These are phyloP conservation scores for Xanthia icteritia DNA, from an alignment of 2,888 invertebrate genomes.

Conservation along the genomic window DNA sequence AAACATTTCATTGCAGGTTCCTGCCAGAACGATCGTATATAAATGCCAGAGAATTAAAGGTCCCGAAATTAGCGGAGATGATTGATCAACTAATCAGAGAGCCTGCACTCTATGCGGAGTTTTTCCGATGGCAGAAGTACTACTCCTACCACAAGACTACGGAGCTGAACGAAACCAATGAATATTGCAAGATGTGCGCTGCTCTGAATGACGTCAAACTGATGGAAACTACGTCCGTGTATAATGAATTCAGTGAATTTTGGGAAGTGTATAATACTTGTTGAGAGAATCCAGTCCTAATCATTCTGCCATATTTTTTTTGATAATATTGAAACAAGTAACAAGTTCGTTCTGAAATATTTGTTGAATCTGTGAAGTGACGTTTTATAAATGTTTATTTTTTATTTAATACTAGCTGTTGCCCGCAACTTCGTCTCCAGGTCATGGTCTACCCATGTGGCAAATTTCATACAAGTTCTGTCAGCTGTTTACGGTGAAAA, in stretches of 20 bases:
- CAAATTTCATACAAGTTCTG: too few species aligned
- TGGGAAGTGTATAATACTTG: conserved; percentile 74
- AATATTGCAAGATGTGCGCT: conserved; percentile 82
- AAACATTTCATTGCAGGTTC: conserved; percentile 74
- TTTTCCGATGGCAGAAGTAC: conserved; percentile 83
- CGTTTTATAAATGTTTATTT: background rate
- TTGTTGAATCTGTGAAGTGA: background rate
- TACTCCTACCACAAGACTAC: conserved; percentile 77
- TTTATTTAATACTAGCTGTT: background rate
- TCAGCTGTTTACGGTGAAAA: too few species aligned
- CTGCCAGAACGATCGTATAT: conserved; percentile 84
- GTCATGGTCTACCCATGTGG: too few species aligned
- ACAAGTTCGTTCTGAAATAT: background rate
- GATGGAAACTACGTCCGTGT: conserved; percentile 71
- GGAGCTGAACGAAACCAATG: conserved; percentile 78
- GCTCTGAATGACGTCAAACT: conserved; percentile 76
- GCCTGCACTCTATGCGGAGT: conserved; percentile 77
- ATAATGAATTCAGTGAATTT: conserved; percentile 78
- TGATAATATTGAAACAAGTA: background rate
- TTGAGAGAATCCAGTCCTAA: conserved; percentile 1
- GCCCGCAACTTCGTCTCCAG: too few species aligned
- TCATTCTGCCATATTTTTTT: background rate
- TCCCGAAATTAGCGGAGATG: conserved; percentile 72
- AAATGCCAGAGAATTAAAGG: conserved; percentile 76
- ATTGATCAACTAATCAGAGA: conserved; percentile 79